Base-by-base conservation (phyloP, 2,797 vertebrate species). In the Siniperca obscura region DNA sequence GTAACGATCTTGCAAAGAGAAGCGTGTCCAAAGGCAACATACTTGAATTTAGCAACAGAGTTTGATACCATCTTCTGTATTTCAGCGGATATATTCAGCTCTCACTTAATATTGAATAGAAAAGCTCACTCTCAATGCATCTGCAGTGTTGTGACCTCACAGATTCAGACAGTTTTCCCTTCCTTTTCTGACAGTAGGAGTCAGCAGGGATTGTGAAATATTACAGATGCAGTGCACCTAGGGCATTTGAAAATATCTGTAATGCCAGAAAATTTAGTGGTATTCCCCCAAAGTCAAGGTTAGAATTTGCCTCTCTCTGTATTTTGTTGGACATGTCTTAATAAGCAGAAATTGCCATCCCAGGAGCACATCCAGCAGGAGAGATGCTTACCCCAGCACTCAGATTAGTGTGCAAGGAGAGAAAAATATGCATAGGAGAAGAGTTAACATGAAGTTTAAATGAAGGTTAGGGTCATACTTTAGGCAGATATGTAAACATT, bases 331-430 rank as follows among this genome's bases (percentile, higher is more conserved):
- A 81, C 78, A 52, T 66, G 76, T 86, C 83, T 89, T 93, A 88
- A 90, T 90, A 92, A 90, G 90, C 89, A 91, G 83, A 92, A 90
- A 81, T 68, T 77, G 78, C 38, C 62, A 55, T 83, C 87, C 85
- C 87, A 76, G 70, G 81, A 90, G 87, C 79, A n/a, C 68, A 72
- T 78, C 70, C 65, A 81, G 80, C 40, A 55, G 80, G 80, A 79
- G 79, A 85, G 60, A 30, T 85, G 91, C 89, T 86, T 87, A 86
- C 66, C 17, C 16, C 52, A 83, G 83, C 74, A 76, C 65, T 80
- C 64, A 30, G 9, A 46, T 82, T 52, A 25, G 52, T 60, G 59
- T 44, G 70, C 53, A 22, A 65, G 56, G 25, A 62, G 38, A 66
- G 27, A 62, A 70, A 84, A 78, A 56, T 13, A 72, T 40, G 68